Conservation (phyloP, 2,797 vertebrate genomes). For the Potorous gilbertii region DNA sequence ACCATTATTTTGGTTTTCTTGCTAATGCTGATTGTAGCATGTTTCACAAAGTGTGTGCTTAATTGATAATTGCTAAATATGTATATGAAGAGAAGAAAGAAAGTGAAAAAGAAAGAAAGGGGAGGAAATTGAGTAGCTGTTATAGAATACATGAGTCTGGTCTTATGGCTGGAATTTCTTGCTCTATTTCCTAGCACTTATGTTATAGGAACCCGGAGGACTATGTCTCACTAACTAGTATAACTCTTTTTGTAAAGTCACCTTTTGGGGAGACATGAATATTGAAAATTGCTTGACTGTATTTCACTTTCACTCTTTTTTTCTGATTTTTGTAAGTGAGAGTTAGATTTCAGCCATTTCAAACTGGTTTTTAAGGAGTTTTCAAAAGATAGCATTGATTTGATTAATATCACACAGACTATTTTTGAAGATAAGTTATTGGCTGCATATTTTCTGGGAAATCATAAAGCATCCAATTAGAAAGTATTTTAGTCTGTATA, state of each 20-base stretch:
- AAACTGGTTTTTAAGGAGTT: background rate
- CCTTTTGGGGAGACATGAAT: background rate
- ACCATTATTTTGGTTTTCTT: background rate
- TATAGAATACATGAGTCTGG: background rate
- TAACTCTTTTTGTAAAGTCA: slow-evolving; percentile 12
- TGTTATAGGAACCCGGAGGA: background rate
- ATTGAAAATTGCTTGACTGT: background rate
- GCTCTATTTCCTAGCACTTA: background rate
- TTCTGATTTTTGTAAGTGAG: slow-evolving; percentile 20
- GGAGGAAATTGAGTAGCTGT: background rate
- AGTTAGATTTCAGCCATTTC: slow-evolving; percentile 1
- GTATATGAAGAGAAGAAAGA: background rate
- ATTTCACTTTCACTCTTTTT: slow-evolving; percentile 11
- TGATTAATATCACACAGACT: background rate
- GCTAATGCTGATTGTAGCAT: background rate
- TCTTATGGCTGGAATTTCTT: background rate
- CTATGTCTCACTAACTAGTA: background rate
- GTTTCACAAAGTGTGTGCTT: background rate
- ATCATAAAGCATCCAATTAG: slow-evolving; percentile 28
- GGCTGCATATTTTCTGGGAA: slow-evolving; percentile 5
- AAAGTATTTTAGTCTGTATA: slow-evolving; percentile 36
- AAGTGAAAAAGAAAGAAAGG: background rate
- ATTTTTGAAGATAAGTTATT: slow-evolving; percentile 20
- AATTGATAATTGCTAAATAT: background rate
- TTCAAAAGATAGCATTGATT: slow-evolving; percentile 3